These are phyloP conservation scores for Caenorhabditis sp. DNA, from an alignment of 2,888 invertebrate genomes.

Conservation along the genomic window DNA sequence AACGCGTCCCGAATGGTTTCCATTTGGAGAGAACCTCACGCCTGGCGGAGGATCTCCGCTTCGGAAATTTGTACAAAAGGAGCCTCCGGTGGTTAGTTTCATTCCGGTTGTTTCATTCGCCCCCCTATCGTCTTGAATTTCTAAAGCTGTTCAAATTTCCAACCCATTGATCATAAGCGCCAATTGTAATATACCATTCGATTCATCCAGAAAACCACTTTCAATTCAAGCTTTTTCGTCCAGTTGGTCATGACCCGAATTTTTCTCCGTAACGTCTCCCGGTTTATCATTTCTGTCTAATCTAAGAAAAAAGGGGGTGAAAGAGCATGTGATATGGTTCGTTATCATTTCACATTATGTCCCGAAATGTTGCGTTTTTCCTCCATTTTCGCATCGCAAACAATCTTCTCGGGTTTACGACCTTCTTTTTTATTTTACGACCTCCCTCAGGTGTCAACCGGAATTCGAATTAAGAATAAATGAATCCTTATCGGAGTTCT, in stretches of 20 bases:
- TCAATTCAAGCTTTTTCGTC: conserved; percentile 23
- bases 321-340: conserved; percentile 40
- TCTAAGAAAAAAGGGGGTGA: conserved; percentile 25
- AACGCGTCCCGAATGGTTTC: conserved; percentile 62
- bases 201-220: conserved; percentile 24
- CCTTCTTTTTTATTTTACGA: conserved; percentile 25
- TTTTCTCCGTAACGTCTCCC: conserved; percentile 15
- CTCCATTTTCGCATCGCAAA: not conserved
- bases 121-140: conserved; percentile 4
- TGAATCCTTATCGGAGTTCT: not conserved
- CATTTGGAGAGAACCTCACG: conserved; percentile 59
- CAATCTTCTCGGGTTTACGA: conserved; percentile 12
- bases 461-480: conserved; percentile 26
- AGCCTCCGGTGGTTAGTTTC: conserved; percentile 38
- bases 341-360: conserved; percentile 8
- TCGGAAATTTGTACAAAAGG: conserved; percentile 52
- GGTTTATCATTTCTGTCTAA: conserved; percentile 19
- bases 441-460: conserved; percentile 38
- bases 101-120: conserved; percentile 2
- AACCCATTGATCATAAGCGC: conserved; percentile 18
- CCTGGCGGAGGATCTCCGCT: conserved; percentile 66
- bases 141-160: conserved; percentile 30
- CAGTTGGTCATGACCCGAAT: conserved; percentile 28
- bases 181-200: conserved; percentile 25
- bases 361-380: conserved; percentile 31